Evolutionary conservation across 2,888 invertebrate genomes (phyloP).

Genomic region (Strigamia transsilvanica): DNA sequence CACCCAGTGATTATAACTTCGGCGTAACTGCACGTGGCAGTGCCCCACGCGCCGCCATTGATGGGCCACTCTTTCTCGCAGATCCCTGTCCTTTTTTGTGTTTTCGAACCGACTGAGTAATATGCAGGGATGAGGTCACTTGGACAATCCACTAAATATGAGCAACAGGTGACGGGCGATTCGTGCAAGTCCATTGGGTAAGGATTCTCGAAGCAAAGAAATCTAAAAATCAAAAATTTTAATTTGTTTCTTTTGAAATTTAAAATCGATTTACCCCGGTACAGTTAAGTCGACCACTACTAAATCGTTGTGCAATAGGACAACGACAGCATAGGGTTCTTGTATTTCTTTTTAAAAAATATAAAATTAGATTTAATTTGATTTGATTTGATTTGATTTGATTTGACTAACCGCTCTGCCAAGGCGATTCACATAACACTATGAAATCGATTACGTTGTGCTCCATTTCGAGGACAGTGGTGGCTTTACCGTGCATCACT

Average conservation of each 20-base stretch:
- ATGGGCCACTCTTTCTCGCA: constrained; percentile 96
- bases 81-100: constrained; percentile 80
- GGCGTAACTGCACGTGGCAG: constrained; percentile 94
- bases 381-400: too few species aligned
- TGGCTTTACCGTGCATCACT: constrained; percentile 94
- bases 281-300: constrained; percentile 96
- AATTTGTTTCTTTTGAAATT: neutral
- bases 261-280: constrained; percentile 71
- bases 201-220: constrained; percentile 98
- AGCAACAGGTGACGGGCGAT: constrained; percentile 95
- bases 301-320: constrained; percentile 95
- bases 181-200: constrained; percentile 99
- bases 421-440: constrained; percentile 93
- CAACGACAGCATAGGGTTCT: constrained; percentile 97
- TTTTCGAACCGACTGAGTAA: constrained; percentile 86
- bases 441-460: constrained; percentile 97
- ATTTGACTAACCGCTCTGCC: constrained; percentile 77
- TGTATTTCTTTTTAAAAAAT: constrained; percentile 79
- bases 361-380: neutral
- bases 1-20: constrained; percentile 99
- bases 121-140: constrained; percentile 97
- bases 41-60: constrained; percentile 95
- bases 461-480: constrained; percentile 99
- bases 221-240: constrained; percentile 65
- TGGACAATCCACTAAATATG: constrained; percentile 97